phyloP scores from a whole-genome alignment of 2,888 invertebrate species.

The Dusona sp. region DNA sequence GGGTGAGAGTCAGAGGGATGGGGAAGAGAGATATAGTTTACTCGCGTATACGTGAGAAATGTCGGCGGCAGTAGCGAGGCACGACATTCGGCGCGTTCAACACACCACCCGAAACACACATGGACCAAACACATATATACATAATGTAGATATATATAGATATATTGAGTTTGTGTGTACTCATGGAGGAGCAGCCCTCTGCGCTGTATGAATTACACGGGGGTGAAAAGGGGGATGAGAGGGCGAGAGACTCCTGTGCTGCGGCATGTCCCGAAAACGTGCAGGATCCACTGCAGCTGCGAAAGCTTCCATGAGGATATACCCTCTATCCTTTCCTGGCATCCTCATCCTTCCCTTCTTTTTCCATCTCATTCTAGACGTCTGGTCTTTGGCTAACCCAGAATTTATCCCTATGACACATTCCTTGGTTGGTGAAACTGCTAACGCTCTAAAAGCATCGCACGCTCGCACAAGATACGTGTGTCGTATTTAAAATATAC shows the following conservation, averaged over 20 bases:
- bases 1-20: too few species aligned
- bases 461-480: constrained; percentile 42
- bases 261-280: constrained; percentile 66
- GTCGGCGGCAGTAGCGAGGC: constrained; percentile 49
- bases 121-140: constrained; percentile 26
- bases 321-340: constrained; percentile 2
- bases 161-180: background rate
- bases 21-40: constrained; percentile 18
- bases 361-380: constrained; percentile 46
- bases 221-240: constrained; percentile 21
- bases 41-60: constrained; percentile 32
- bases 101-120: constrained; percentile 54
- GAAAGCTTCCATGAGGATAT: constrained; percentile 45
- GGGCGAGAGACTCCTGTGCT: constrained; percentile 46
- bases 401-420: constrained; percentile 62
- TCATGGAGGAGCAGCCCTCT: constrained; percentile 35
- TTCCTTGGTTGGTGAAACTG: constrained; percentile 54
- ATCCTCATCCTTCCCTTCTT: constrained; percentile 8
- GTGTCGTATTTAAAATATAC: constrained; percentile 41
- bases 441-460: constrained; percentile 47
- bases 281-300: constrained; percentile 65
- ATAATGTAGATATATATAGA: background rate
- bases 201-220: constrained; percentile 33
- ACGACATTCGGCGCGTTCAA: constrained; percentile 63
- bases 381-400: constrained; percentile 57